Base-by-base conservation (phyloP, 1,140 invertebrate species). In the Trachymyrmex cornetzi region DNA sequence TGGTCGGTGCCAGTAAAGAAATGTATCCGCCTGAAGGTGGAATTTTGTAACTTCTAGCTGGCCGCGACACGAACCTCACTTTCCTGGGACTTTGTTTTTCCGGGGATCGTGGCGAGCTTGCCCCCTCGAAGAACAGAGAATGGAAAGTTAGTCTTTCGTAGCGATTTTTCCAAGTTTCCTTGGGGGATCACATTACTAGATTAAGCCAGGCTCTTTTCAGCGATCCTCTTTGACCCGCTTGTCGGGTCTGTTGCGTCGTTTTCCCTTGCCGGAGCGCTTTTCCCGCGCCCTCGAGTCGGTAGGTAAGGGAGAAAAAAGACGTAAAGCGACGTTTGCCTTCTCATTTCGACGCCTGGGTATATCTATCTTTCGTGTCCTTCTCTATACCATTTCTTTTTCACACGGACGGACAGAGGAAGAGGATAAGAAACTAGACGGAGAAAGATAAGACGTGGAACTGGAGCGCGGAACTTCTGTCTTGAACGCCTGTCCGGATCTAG, bases 201-300 rank as follows among this genome's bases (percentile, higher is more conserved):
- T 90, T 90, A 90, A 90, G 89, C 86, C 88, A 38, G 84, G 79
- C 67, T 84, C 87, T 90, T 93, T 93, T 92, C 90, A 92, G 77
- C 87, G 88, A 89, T 89, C 88, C 91, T 90, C 91, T 91, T 89
- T 87, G 87, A 92, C 91, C 92, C 71, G 67, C 81, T 80, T 80
- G 88, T 88, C 71, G 85, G 74, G 74, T 71, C 34, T 61, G 87
- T 71, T 55, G 66, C 77, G 63, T 53, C 69, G 74, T 80, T 88
- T 86, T 89, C 84, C 87, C 81, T 85, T 38, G 61, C 80, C 75
- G 67, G 34, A 53, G n/a, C 80, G 34, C 69, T 84, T 72, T 74
- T 82, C 67, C 80, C 55, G 69, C 67, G 80, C 80, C 53, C 67
- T 61, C 34, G 80, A 38, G 67, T 44, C 38, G 11, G 50, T 57